Evolutionary conservation across 1,140 invertebrate species (phyloP).

Genomic region (Cydia strobilella): DNA sequence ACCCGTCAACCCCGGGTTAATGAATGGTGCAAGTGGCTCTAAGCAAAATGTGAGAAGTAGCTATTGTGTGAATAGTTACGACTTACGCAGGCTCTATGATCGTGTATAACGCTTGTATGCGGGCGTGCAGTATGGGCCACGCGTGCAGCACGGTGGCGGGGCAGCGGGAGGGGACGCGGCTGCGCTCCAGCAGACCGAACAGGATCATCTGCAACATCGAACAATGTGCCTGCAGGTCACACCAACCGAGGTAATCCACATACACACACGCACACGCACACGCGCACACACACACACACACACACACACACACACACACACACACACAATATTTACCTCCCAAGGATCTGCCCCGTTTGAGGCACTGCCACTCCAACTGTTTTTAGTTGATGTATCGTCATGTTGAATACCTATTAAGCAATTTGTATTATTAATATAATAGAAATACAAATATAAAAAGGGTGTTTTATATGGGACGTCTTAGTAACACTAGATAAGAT

Average conservation of each 20-base stretch:
- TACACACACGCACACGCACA: not conserved
- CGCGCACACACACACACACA: not conserved
- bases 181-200: constrained; percentile 90
- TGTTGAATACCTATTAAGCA: constrained; percentile 81
- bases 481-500: too few relatives aligned
- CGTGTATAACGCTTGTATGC: constrained; percentile 93
- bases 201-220: constrained; percentile 82
- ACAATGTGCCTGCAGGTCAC: too few relatives aligned
- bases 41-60: too few relatives aligned
- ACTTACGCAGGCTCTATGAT: constrained; percentile 97
- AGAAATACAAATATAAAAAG: too few relatives aligned
- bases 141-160: constrained; percentile 92
- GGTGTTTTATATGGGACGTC: too few relatives aligned
- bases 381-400: constrained; percentile 83
- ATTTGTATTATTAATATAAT: not conserved
- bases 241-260: too few relatives aligned
- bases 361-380: constrained; percentile 65
- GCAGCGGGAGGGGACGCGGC: constrained; percentile 89
- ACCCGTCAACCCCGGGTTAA: too few relatives aligned
- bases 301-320: not conserved
- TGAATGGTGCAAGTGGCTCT: too few relatives aligned
- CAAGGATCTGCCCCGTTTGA: constrained; percentile 87
- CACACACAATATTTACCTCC: constrained; percentile 78
- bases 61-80: too few relatives aligned
- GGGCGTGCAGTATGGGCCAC: constrained; percentile 96